phyloP scores from a whole-genome alignment of 2,113 vertebrate genomes.

The Pterocles gutturalis region DNA sequence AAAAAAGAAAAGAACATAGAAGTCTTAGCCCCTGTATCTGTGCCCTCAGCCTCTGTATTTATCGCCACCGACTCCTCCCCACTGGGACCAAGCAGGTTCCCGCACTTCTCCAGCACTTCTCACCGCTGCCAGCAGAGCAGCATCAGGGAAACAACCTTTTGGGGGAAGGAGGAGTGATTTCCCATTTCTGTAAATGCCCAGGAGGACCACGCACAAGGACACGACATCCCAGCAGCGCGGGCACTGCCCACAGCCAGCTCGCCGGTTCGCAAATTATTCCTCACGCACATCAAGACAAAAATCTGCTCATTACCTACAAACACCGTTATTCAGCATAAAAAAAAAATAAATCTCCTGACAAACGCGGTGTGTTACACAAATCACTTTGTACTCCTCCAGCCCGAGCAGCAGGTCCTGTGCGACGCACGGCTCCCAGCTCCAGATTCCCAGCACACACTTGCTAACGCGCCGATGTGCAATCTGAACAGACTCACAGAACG shows the following conservation, averaged over 20 bases:
- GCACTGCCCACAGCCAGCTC: background rate
- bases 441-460: accelerated
- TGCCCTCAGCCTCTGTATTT: background rate
- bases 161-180: background rate
- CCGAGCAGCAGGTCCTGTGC: background rate
- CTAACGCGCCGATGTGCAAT: accelerated
- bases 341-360: background rate
- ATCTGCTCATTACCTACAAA: background rate
- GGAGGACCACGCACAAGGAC: background rate
- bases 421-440: background rate
- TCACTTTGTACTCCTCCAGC: background rate
- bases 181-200: background rate
- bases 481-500: no score
- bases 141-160: background rate
- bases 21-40: background rate
- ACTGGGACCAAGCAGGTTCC: background rate
- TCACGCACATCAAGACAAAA: background rate
- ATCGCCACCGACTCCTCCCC: background rate
- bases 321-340: background rate
- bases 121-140: background rate
- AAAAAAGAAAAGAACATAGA: background rate
- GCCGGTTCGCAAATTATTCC: background rate
- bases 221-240: no score
- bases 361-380: background rate
- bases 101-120: background rate